Base-by-base conservation (phyloP, 1,140 invertebrate genomes). In the Leptopilina boulardi region DNA sequence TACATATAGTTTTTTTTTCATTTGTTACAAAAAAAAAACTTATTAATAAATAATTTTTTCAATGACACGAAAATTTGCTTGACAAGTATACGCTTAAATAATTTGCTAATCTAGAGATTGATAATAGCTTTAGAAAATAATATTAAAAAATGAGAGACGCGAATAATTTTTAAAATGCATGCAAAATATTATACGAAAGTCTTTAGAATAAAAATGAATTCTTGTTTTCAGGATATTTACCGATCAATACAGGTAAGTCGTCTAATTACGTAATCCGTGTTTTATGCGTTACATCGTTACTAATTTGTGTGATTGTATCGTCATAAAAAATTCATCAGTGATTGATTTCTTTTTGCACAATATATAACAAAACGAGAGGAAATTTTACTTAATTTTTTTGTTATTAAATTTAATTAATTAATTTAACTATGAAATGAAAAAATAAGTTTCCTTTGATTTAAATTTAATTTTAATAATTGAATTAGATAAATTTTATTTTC, bases 171-270 rank as follows among this genome's bases (percentile, higher is more conserved):
- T 38, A 15, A 88, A 86, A 80, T 83, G 87, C 87, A 89, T 88
- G 87, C 59, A 34, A 80, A 70, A 70, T 34, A 85, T 85, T 86
- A 83, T 86, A n/a, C n/a, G 78, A 83, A 83, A 84, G 72, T 84
- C 84, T 85, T 78, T 87, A 79, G 83, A 89, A 89, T 90, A 89
- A 89, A 88, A 77, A 83, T 71, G 74, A 83, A 84, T 85, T 90
- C 82, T 90, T 87, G 86, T 89, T 90, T 90, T 89, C 88, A 89
- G 89, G 89, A 89, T 89, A 86, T 90, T 89, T 88, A 88, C 88
- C 85, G 89, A 90, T 88, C 88, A 89, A 79, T 89, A 89, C 87
- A 89, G 88, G 89, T 90, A 89, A 90, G 89, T 89, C 76, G 83
- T 77, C 86, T 81, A 83, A 84, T 87, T 83, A 86, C 66, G 75